Conservation (phyloP, 2,113 vertebrate species). For the Anthoscopus minutus region DNA sequence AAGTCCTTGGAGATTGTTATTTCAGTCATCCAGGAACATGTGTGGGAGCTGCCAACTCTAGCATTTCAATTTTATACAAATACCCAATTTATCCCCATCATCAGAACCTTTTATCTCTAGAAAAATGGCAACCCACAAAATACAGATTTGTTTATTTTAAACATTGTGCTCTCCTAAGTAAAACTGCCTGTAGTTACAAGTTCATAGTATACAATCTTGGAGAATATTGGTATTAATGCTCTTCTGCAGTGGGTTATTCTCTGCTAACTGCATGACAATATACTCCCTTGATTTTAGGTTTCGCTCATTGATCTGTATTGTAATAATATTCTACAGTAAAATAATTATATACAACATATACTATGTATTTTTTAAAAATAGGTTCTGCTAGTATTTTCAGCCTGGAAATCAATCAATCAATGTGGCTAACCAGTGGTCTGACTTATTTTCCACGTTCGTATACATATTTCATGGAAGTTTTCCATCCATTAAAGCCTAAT, state of each 20-base stretch:
- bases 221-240: neutral
- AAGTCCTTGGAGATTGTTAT: neutral
- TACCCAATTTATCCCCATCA: neutral
- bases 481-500: neutral
- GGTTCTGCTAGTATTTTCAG: neutral
- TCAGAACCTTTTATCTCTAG: neutral
- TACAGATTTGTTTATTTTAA: neutral
- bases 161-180: neutral
- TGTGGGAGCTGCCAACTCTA: neutral
- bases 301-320: neutral
- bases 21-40: fast-evolving
- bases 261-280: neutral
- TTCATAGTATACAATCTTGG: neutral
- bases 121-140: neutral
- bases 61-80: neutral
- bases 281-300: neutral
- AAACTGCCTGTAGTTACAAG: neutral
- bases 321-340: neutral
- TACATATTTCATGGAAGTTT: neutral
- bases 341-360: neutral
- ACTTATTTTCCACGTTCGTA: neutral
- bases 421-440: neutral
- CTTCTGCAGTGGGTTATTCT: neutral
- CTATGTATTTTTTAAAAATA: neutral
- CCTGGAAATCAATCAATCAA: neutral